phyloP scores from a whole-genome alignment of 37 sponge, comb jelly and placozoan genomes.

The Beroe forskalii region DNA sequence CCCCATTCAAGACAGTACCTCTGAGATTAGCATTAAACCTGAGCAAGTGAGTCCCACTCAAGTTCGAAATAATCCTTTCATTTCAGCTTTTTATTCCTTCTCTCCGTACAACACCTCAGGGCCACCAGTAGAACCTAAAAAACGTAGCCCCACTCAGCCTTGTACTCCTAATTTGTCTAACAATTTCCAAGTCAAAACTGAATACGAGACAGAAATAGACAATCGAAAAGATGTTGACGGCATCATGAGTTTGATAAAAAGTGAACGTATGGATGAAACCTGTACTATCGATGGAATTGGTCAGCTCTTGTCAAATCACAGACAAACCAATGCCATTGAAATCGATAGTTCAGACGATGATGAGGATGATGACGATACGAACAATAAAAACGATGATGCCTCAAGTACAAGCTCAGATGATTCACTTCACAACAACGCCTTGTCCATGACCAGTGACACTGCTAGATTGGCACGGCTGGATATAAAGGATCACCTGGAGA shows the following conservation, averaged over 20 bases:
- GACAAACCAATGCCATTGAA: not conserved
- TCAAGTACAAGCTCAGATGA: not conserved
- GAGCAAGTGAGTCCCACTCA: not conserved
- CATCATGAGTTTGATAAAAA: not conserved
- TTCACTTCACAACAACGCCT: not conserved
- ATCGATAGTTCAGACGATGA: constrained; percentile 10
- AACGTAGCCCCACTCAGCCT: not conserved
- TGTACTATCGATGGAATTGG: not conserved
- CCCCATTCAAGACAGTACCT: not conserved
- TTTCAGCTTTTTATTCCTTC: too few species aligned
- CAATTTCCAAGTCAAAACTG: not conserved
- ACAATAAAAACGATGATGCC: not conserved
- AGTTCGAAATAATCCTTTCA: not conserved
- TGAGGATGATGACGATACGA: not conserved
- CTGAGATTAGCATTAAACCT: not conserved
- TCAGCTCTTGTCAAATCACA: not conserved
- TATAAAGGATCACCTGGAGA: not conserved
- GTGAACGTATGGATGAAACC: not conserved
- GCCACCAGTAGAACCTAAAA: not conserved
- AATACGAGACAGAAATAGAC: not conserved
- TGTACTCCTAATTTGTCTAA: not conserved
- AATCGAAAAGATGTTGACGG: not conserved
- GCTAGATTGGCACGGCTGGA: not conserved
- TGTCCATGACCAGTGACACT: constrained; percentile 3
- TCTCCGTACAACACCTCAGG: not conserved